These are phyloP conservation scores for Strigamia transsilvanica DNA, from an alignment of 2,888 invertebrate genomes.

Conservation along the genomic window DNA sequence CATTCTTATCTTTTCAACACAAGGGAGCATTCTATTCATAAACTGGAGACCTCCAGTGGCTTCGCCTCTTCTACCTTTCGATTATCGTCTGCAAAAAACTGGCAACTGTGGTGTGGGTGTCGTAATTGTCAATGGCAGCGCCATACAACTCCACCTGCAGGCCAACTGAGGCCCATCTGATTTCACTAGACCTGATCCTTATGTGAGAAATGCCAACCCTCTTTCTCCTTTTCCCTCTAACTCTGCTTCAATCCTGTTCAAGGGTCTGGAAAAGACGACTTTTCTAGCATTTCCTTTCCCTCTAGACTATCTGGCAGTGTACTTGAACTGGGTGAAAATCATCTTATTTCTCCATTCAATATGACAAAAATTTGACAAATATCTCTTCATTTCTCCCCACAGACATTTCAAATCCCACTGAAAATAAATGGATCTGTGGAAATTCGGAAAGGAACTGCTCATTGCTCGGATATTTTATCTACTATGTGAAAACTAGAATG, in stretches of 20 bases:
- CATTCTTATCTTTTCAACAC: conserved; percentile 49
- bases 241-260: conserved; percentile 10
- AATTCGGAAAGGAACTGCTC: neutral
- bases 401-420: conserved; percentile 1
- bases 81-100: conserved; percentile 37
- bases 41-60: conserved; percentile 46
- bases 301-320: neutral
- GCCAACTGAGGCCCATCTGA: conserved; percentile 46
- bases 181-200: conserved; percentile 40
- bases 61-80: conserved; percentile 26
- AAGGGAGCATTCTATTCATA: conserved; percentile 46
- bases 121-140: conserved; percentile 45
- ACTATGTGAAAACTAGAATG: too few species aligned
- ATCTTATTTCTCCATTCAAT: conserved; percentile 44
- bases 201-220: conserved; percentile 38
- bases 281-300: conserved; percentile 4
- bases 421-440: neutral
- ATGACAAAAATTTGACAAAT: conserved; percentile 48
- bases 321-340: conserved; percentile 41
- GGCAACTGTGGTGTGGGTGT: conserved; percentile 23
- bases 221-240: neutral
- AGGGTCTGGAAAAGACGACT: conserved; percentile 39
- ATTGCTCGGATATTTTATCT: neutral
- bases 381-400: conserved; percentile 20
- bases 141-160: conserved; percentile 45